A percentile compares a stretch with the other conserved stretches of the same genome.
phyloP scores from a whole-genome alignment of 2,113 vertebrate species.

The Anguilla japonica region DNA sequence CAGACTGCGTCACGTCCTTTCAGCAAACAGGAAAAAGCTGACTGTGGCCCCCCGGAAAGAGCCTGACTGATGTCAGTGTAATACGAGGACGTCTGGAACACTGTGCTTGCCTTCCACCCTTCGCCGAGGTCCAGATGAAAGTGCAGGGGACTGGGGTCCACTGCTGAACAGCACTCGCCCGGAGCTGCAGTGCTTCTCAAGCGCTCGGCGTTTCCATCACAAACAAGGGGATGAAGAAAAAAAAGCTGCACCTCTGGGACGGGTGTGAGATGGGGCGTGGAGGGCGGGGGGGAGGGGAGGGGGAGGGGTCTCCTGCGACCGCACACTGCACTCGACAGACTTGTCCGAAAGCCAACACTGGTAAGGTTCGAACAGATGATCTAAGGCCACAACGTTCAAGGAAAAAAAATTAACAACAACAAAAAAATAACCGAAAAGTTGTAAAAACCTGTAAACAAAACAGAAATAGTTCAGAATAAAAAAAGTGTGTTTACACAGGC shows the following conservation, averaged over 20 bases:
- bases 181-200: background rate
- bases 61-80: background rate
- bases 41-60: background rate
- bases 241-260: background rate
- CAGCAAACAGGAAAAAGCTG: background rate
- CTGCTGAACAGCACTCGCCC: background rate
- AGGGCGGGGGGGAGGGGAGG: background rate
- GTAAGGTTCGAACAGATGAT: slow-evolving; percentile 57
- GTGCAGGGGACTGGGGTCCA: background rate
- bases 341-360: slow-evolving; percentile 15
- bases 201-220: background rate
- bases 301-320: background rate
- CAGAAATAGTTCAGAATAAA: slow-evolving; percentile 9
- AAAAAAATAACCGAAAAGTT: slow-evolving; percentile 32
- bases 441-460: slow-evolving; percentile 59
- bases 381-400: slow-evolving; percentile 71
- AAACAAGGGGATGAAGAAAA: background rate
- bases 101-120: too few species aligned
- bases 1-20: background rate
- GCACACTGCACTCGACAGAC: background rate
- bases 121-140: background rate
- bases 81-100: background rate
- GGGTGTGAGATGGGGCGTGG: background rate
- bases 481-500: background rate
- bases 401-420: background rate